Evolutionary conservation across 2,797 vertebrate genomes (phyloP), one percentile per base, ranked within the genome.

Genomic region (Pitangus sulphuratus): DNA sequence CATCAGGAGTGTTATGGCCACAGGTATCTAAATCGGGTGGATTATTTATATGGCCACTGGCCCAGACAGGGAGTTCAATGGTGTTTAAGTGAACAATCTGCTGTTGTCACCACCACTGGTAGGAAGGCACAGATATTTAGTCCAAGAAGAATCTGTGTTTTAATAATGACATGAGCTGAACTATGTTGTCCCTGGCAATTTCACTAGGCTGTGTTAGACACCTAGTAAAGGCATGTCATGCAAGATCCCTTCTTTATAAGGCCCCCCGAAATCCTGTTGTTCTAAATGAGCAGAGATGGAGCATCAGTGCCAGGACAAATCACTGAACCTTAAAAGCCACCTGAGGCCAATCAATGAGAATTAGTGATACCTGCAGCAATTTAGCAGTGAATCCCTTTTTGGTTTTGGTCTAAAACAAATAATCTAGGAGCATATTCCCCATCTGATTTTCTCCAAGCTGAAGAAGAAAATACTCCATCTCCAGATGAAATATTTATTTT

Each of bases 1-100:
- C 72, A 97, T 98, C 94, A 98, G 98, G 87, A 98, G 93, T 3
- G 98, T 98, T 30, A 98, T 98, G 98, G 97, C 98, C 61, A 98
- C 98, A 98, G 98, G 98, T 98, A 97, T 14, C 16, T 58, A 48
- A 79, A 79, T 13, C 11, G 7, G 4, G 5, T 54, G 45, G 45
- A 87, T 39, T 78, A 11, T 58, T 86, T 58, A 25, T 51, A 21
- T 79, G 40, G 42, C 20, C 37, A n/a, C 30, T 56, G 57, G 25
- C 28, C 8, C 25, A 54, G 47, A 44, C 13, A 76, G 15, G 31
- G 44, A 33, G 13, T 45, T 57, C 45, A 65, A 9, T 0, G 3
- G 11, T 15, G 4, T 60, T n/a, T 31, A 39, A 75, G 16, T 48
- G 62, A 77, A 37, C 28, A 84, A 7, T 28, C 40, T 82, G 35